Percentiles rank a stretch among this genome's conserved stretches.
Conservation (phyloP, 1,140 invertebrate species). For the Bombus pascuorum region DNA sequence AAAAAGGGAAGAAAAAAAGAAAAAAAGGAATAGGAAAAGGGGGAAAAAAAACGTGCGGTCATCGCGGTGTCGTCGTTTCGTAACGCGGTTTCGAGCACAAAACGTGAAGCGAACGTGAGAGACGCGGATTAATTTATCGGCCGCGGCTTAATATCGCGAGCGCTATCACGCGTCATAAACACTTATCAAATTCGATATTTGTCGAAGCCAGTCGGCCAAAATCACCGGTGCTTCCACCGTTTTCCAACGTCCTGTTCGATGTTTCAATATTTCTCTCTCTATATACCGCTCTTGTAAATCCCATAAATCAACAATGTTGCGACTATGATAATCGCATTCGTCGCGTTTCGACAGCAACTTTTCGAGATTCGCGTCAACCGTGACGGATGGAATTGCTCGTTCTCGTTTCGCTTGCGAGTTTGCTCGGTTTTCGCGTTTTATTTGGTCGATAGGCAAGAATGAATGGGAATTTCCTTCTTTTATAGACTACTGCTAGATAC, state of each 20-base stretch:
- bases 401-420: not conserved
- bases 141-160: constrained; percentile 20
- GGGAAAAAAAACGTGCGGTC: not conserved
- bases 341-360: not conserved
- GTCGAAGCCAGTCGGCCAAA: constrained; percentile 15
- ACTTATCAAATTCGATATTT: constrained; percentile 47
- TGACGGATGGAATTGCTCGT: constrained; percentile 11
- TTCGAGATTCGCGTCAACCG: not conserved
- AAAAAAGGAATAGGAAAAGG: not conserved
- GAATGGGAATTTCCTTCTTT: not conserved
- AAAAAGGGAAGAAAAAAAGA: not conserved
- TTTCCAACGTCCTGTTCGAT: constrained; percentile 22
- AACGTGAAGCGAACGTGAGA: too few relatives aligned
- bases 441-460: too few relatives aligned
- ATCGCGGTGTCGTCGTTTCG: not conserved
- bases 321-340: constrained; percentile 18
- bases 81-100: not conserved
- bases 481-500: too few relatives aligned
- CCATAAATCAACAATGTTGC: constrained; percentile 12
- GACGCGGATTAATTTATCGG: constrained; percentile 9
- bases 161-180: constrained; percentile 41
- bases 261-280: not conserved
- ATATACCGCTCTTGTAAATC: not conserved
- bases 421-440: not conserved
- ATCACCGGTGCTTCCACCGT: constrained; percentile 1